Percentiles rank a stretch among this genome's conserved stretches.
Conservation (phyloP, 1,140 invertebrate species). For the Holcopasites calliopsidis region DNA sequence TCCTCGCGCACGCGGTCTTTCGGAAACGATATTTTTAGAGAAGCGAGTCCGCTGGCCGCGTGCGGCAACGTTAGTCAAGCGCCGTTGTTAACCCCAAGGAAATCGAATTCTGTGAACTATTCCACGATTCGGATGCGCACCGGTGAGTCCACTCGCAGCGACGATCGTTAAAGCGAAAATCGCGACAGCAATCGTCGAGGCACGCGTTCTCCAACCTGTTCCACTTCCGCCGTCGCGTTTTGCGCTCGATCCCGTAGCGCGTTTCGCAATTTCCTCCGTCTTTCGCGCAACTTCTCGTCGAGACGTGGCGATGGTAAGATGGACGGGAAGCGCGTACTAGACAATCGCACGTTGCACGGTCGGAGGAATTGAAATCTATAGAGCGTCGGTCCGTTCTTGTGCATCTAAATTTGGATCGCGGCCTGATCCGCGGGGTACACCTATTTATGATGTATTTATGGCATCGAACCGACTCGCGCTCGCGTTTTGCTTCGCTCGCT, state of each 20-base stretch:
- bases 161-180: background rate
- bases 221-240: too few relatives aligned
- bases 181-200: background rate
- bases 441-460: conserved; percentile 46
- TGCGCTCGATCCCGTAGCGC: background rate
- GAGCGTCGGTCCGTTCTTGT: background rate
- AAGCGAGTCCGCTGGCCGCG: conserved; percentile 52
- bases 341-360: background rate
- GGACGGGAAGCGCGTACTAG: background rate
- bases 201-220: background rate
- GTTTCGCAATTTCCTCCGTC: background rate
- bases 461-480: conserved; percentile 21
- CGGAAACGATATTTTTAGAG: conserved; percentile 64
- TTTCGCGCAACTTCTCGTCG: background rate
- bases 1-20: conserved; percentile 60
- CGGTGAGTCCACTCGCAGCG: conserved; percentile 40
- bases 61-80: conserved; percentile 48
- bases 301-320: background rate
- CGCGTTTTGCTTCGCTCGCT: conserved; percentile 24
- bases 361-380: background rate
- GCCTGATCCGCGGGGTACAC: background rate
- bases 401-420: conserved; percentile 31
- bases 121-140: conserved; percentile 32
- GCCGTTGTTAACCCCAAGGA: conserved; percentile 48
- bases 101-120: conserved; percentile 35